Evolutionary conservation across 2,113 vertebrate species (phyloP), one percentile per base, ranked within the genome.

Genomic region (Caranx melampygus): DNA sequence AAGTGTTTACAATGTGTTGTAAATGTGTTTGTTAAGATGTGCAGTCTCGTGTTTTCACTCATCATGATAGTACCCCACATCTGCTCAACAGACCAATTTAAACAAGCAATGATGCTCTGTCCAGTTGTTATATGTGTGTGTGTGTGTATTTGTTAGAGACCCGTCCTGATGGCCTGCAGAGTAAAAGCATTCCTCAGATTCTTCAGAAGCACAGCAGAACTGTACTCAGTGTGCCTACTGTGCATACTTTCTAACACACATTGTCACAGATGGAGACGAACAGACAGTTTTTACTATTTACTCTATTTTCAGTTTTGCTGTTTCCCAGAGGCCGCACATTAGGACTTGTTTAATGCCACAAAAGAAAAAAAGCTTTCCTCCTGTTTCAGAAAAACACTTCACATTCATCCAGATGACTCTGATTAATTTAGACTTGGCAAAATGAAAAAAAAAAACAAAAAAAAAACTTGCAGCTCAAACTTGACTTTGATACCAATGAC

Each of bases 141-240:
- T 64, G 69, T 81, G 85, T 87, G 86, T 84, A 86, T 88, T 54
- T 66, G 83, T 82, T n/a, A 14, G 85, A 78, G 82, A 82, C 21
- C 40, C 61, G 12, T 78, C 20, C 66, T 66, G 89, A 84, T 78
- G 88, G 84, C 91, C 89, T 75, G 90, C 88, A 81, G 92, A 87
- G 93, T 87, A 85, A 89, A 89, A 89, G 88, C 91, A 93, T 94
- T 94, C 93, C 10, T 88, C 16, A 21, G 85, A 94, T 93, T 92
- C 90, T 87, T 87, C 74, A 87, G 89, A 65, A 88, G 81, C 86
- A 87, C 57, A 87, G 81, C 89, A 87, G 83, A 88, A 85, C 87
- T 83, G 85, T 49, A 54, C 71, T 79, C 80, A 5, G 71, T 49
- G 62, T 83, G 69, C 84, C 82, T 16, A 67, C 84, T 75, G 78